Evolutionary conservation across 2,797 vertebrate genomes (phyloP).

Genomic region (Steatocranus sp.): DNA sequence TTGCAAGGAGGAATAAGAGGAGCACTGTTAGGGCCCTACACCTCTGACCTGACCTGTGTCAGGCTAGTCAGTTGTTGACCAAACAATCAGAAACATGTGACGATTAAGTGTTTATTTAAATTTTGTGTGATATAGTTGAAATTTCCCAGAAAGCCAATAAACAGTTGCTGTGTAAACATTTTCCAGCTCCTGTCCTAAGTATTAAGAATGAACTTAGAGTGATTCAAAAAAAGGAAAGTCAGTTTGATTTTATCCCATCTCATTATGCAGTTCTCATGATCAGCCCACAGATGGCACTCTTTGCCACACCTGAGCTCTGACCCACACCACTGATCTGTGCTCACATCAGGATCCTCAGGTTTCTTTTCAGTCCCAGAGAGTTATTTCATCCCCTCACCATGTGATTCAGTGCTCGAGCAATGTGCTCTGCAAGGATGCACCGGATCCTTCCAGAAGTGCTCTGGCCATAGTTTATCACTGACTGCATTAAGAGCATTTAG

Average conservation of each 20-base stretch:
- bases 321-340: slow-evolving; percentile 37
- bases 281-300: slow-evolving; percentile 62
- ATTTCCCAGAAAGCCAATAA: neutral
- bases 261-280: slow-evolving; percentile 1
- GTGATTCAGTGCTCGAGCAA: slow-evolving; percentile 1
- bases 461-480: slow-evolving; percentile 56
- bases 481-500: slow-evolving; percentile 63
- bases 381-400: slow-evolving; percentile 13
- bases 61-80: neutral
- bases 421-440: slow-evolving; percentile 26
- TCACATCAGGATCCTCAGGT: slow-evolving; percentile 45
- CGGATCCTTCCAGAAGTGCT: slow-evolving; percentile 26
- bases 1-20: neutral
- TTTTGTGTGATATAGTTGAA: neutral
- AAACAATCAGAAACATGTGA: neutral
- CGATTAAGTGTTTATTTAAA: neutral
- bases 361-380: slow-evolving; percentile 24
- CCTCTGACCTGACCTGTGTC: neutral
- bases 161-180: neutral
- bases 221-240: neutral
- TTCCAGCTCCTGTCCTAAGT: neutral
- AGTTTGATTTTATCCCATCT: neutral
- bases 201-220: neutral
- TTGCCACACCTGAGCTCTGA: slow-evolving; percentile 49
- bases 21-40: neutral